Evolutionary conservation across 2,888 invertebrate genomes (phyloP), one percentile per base, ranked within the genome.

Genomic region (Pardosa pseudoannulata): DNA sequence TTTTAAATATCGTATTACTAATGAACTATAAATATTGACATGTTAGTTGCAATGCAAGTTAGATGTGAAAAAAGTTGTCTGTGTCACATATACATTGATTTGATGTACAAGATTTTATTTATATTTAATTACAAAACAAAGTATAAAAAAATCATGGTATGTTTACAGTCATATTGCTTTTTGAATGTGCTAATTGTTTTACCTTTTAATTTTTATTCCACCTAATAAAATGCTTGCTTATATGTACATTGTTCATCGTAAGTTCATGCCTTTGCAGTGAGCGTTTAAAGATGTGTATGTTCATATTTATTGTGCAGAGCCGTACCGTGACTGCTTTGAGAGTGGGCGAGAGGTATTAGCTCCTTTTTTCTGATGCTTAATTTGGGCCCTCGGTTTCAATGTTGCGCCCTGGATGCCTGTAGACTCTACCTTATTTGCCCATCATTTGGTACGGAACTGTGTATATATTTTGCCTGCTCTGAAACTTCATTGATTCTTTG

Each of bases 361-460:
- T 39, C 41, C 70, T 41, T 28, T 65, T 65, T 16, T 65, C 65
- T 31, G 65, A 41, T 70, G 70, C 36, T 70, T 41, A 70, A 70
- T 27, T 70, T 27, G 70, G 70, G 70, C 70, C 70, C 13, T 70
- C 41, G 70, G 70, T 70, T 27, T 41, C 68, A 68, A 36, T 62
- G 62, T 62, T 62, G 27, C 62, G 23, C 32, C 41, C 41, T 70
- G 70, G 70, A 70, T 41, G 27, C 41, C 70, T 41, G 13, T 41
- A 36, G 36, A 39, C 41, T 39, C 36, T 68, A 31, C 67, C 67
- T 67, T 67, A 67, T 68, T 31, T 19, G 36, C 68, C 68, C 36
- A 41, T 41, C 70, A 39, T 70, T 70, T 70, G 70, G 70, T 70
- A 70, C 70, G 70, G 70, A 70, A 70, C 70, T 70, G 70, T 70